Evolutionary conservation across 2,113 vertebrate genomes (phyloP), one percentile per base, ranked within the genome.

Genomic region (Rhipidura dahli): DNA sequence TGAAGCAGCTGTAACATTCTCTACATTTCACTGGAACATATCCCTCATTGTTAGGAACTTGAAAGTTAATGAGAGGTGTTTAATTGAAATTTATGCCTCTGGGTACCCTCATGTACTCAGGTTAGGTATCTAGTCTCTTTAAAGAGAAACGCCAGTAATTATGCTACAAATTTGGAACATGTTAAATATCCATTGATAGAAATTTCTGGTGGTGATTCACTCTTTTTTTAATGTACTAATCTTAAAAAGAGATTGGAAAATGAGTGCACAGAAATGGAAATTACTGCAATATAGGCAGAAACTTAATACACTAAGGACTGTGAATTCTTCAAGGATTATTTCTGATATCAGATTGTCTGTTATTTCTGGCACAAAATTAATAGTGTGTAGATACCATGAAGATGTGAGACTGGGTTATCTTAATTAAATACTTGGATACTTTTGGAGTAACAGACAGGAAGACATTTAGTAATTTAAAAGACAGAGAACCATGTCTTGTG

Each of bases 11-110:
- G 59, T 70, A 88, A 70, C 1, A 0, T 90, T 94, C 66, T 77
- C 53, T 80, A 40, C 24, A 54, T 83, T 88, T 87, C 68, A 83
- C 15, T 86, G 75, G 56, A 93, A 95, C 54, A 42, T 68, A 86
- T 23, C 7, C 7, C 26, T 92, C 30, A 20, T 94, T 90, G 90
- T 92, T 72, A 95, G 68, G 31, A 95, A 31, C 75, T 37, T 64
- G 59, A 68, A 94, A 93, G 60, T 88, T 90, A 93, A 86, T 88
- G 82, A 92, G 71, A 93, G 47, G 44, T 85, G 51, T 80, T 94
- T 73, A 93, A 94, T 85, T 88, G 50, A 78, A 76, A 65, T 93
- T 57, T 88, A 83, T 88, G 68, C 82, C 81, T 91, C 51, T 78
- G 68, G 80, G 88, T 83, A 90, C 60, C 28, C 71, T 88, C 51